These are phyloP conservation scores for Neoaliturus tenellus DNA, from an alignment of 2,888 invertebrate species.

Conservation along the genomic window DNA sequence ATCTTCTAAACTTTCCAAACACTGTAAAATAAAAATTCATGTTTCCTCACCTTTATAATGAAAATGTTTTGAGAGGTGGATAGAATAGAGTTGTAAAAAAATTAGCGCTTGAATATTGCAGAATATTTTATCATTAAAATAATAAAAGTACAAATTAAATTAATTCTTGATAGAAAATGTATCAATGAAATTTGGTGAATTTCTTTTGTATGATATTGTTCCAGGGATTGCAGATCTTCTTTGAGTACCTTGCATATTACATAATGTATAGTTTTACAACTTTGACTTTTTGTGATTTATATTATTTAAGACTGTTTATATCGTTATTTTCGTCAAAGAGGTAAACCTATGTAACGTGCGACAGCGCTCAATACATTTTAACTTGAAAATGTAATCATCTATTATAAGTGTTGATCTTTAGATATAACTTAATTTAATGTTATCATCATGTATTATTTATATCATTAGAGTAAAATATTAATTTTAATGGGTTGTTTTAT, in stretches of 20 bases:
- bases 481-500: too few relatives aligned
- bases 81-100: too few relatives aligned
- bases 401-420: background rate
- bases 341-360: constrained; percentile 43
- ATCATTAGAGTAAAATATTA: background rate
- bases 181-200: background rate
- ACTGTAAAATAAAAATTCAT: too few relatives aligned
- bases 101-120: too few relatives aligned
- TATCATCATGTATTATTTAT: background rate
- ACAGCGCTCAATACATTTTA: constrained; percentile 35
- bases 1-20: too few relatives aligned
- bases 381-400: background rate
- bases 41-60: too few relatives aligned
- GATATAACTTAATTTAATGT: background rate
- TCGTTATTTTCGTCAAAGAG: constrained; percentile 5
- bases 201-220: background rate
- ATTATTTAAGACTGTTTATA: constrained; percentile 18
- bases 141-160: too few relatives aligned
- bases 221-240: background rate
- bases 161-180: background rate
- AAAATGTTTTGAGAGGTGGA: background rate
- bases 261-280: background rate
- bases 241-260: constrained; percentile 55
- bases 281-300: constrained; percentile 23
- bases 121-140: too few relatives aligned